Percentiles rank a stretch among this genome's conserved stretches.
Evolutionary conservation across 1,140 invertebrate species (phyloP).

Genomic region (Cephus cinctus): DNA sequence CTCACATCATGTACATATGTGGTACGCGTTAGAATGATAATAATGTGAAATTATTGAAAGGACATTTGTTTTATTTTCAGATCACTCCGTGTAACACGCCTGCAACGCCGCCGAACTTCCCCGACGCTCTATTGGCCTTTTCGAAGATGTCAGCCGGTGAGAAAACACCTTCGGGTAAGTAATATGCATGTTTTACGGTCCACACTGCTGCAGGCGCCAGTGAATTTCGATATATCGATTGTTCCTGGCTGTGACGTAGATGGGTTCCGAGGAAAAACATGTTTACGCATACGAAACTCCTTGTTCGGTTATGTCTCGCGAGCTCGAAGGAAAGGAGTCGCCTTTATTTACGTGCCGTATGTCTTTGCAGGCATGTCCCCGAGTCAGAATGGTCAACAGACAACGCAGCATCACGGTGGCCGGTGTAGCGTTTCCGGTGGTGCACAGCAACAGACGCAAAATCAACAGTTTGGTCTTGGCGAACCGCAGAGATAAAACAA

Average conservation of each 20-base stretch:
- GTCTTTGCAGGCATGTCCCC: slow-evolving; percentile 49
- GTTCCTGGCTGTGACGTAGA: background rate
- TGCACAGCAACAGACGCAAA: slow-evolving; percentile 38
- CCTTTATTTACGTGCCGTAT: background rate
- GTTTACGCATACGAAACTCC: background rate
- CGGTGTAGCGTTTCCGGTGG: slow-evolving; percentile 46
- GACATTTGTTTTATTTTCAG: slow-evolving; percentile 56
- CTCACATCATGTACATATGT: too few relatives aligned
- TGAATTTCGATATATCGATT: background rate
- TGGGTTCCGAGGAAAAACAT: background rate
- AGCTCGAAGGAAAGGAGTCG: background rate
- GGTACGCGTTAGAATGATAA: too few relatives aligned
- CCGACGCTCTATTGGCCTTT: slow-evolving; percentile 80
- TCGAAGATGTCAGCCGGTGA: slow-evolving; percentile 74
- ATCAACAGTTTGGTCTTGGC: slow-evolving; percentile 43
- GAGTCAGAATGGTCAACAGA: slow-evolving; percentile 45
- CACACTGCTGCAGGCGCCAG: too few relatives aligned
- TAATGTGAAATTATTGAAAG: slow-evolving; percentile 5
- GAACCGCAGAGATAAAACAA: slow-evolving; percentile 52
- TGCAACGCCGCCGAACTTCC: slow-evolving; percentile 87
- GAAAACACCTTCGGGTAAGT: slow-evolving; percentile 51
- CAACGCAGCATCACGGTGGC: slow-evolving; percentile 38
- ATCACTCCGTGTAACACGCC: slow-evolving; percentile 88
- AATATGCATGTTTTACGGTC: too few relatives aligned
- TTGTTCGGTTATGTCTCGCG: background rate